Evolutionary conservation across 2,113 vertebrate genomes (phyloP).

Genomic region (Podarcis cretensis): DNA sequence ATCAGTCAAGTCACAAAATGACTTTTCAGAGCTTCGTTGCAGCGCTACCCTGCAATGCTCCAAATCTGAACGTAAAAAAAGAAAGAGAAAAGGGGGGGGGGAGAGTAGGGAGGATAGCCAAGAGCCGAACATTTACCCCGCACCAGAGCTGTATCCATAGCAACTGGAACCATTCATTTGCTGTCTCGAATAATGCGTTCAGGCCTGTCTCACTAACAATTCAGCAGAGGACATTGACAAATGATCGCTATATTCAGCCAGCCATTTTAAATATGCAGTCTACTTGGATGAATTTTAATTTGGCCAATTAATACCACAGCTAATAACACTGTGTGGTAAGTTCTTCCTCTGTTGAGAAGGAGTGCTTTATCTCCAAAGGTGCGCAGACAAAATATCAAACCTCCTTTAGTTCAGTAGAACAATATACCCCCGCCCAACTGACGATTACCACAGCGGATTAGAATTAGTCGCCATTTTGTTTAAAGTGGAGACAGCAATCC

Average conservation of each 20-base stretch:
- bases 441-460: neutral
- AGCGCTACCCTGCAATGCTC: conserved; percentile 8
- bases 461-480: neutral
- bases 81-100: too few relatives aligned
- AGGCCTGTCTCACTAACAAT: conserved; percentile 75
- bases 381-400: neutral
- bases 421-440: neutral
- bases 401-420: neutral
- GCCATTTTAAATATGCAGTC: conserved; percentile 76
- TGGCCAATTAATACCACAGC: conserved; percentile 65
- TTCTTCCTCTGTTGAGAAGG: conserved; percentile 53
- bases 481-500: neutral
- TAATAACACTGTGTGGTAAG: conserved; percentile 66
- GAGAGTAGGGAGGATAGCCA: conserved; percentile 48
- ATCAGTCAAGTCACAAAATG: conserved; percentile 30
- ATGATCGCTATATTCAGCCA: conserved; percentile 75
- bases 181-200: conserved; percentile 72
- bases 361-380: conserved; percentile 34
- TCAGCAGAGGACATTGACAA: conserved; percentile 77
- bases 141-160: conserved; percentile 72
- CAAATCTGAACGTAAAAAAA: neutral
- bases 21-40: conserved; percentile 30
- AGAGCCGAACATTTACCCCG: conserved; percentile 70
- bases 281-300: conserved; percentile 80
- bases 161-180: conserved; percentile 77